phyloP scores from a whole-genome alignment of 1,140 invertebrate genomes.

The Physella acuta region DNA sequence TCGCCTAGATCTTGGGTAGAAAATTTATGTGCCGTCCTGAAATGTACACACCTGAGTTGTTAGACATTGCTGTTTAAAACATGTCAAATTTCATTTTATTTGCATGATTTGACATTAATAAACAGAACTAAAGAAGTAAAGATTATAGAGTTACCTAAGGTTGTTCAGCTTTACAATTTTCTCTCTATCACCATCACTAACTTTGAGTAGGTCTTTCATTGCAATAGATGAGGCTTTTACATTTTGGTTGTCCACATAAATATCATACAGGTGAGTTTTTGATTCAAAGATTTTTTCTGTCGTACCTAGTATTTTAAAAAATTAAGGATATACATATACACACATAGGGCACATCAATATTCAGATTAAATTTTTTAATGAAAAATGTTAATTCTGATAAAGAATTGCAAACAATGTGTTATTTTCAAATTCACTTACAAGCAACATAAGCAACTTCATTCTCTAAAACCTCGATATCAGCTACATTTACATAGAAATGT shows the following conservation, averaged over 20 bases:
- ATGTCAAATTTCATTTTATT: not conserved
- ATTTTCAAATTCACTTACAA: slow-evolving; percentile 60
- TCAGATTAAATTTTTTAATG: too few relatives aligned
- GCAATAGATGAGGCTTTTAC: slow-evolving; percentile 46
- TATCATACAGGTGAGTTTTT: slow-evolving; percentile 59
- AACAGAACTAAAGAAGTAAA: not conserved
- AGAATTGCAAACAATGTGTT: too few relatives aligned
- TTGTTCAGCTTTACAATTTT: slow-evolving; percentile 58
- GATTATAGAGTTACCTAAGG: slow-evolving; percentile 43
- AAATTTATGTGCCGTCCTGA: slow-evolving; percentile 51
- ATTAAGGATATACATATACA: too few relatives aligned
- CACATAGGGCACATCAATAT: too few relatives aligned
- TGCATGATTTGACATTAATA: not conserved
- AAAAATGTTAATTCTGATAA: too few relatives aligned
- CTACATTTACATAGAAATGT: slow-evolving; percentile 62
- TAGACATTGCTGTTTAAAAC: not conserved
- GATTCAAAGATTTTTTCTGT: slow-evolving; percentile 63
- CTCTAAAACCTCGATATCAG: slow-evolving; percentile 60
- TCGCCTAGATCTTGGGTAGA: slow-evolving; percentile 50
- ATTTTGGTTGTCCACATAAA: slow-evolving; percentile 60
- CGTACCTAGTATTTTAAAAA: slow-evolving; percentile 49
- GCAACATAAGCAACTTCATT: slow-evolving; percentile 58
- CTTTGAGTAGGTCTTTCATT: slow-evolving; percentile 53
- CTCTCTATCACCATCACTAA: slow-evolving; percentile 54
- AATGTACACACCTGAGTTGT: slow-evolving; percentile 10